Conservation (phyloP, 2,888 invertebrate species). For the Blastobasis lacticolella region DNA sequence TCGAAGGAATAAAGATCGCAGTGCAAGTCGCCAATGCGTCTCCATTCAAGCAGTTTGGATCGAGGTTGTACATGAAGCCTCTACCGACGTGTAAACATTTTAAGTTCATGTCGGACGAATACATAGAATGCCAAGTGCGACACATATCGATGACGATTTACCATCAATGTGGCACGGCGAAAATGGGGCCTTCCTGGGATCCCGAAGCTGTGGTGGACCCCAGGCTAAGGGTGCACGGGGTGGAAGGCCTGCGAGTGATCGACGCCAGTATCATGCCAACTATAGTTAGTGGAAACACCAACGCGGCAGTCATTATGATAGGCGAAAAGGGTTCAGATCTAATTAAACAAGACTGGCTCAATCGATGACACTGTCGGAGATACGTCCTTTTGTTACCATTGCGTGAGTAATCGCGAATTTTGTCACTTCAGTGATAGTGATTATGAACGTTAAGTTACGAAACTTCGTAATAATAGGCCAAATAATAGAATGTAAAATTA, state of each 20-base stretch:
- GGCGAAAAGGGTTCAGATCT: slow-evolving; percentile 91
- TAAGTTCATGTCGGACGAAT: slow-evolving; percentile 84
- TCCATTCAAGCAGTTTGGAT: slow-evolving; percentile 87
- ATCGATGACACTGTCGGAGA: slow-evolving; percentile 36
- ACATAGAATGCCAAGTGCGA: slow-evolving; percentile 90
- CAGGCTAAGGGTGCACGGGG: slow-evolving; percentile 82
- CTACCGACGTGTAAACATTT: slow-evolving; percentile 85
- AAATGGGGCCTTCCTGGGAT: slow-evolving; percentile 90
- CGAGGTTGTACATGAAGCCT: slow-evolving; percentile 81
- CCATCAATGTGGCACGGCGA: slow-evolving; percentile 90
- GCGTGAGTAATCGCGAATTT: neutral
- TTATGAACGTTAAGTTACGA: neutral
- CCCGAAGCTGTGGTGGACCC: slow-evolving; percentile 88
- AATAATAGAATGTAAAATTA: no score
- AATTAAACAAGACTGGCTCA: slow-evolving; percentile 87
- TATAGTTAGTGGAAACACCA: slow-evolving; percentile 91
- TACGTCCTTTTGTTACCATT: neutral
- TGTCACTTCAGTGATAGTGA: neutral
- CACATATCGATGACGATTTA: slow-evolving; percentile 93
- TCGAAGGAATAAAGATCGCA: slow-evolving; percentile 88
- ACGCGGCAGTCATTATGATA: slow-evolving; percentile 94
- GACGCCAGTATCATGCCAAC: slow-evolving; percentile 94
- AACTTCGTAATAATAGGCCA: no score
- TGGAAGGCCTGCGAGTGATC: slow-evolving; percentile 85
- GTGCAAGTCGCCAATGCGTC: slow-evolving; percentile 81